These are phyloP conservation scores for Euura saliciscinereae DNA, from an alignment of 1,140 invertebrate genomes.

Conservation along the genomic window DNA sequence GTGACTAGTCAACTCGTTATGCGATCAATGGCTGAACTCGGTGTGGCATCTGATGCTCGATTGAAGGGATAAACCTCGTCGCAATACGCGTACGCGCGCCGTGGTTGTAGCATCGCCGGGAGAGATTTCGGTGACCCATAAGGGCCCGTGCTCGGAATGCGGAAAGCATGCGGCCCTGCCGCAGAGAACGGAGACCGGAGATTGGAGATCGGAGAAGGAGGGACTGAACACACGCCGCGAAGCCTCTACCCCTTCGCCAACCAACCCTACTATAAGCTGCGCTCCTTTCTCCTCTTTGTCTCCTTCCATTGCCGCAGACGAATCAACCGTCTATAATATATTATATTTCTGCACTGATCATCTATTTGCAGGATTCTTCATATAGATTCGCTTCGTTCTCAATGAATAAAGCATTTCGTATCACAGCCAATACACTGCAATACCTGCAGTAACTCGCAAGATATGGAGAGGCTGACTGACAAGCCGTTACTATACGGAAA, in stretches of 20 bases:
- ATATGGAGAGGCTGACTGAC: neutral
- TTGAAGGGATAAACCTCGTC: neutral
- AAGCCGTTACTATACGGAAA: neutral
- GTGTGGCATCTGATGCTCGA: no score
- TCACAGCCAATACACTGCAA: no score
- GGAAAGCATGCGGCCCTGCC: conserved; percentile 42
- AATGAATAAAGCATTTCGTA: no score
- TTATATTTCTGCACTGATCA: neutral
- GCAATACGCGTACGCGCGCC: neutral
- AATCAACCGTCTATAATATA: neutral
- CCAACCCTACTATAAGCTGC: neutral
- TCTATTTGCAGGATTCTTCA: neutral
- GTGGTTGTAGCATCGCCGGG: neutral
- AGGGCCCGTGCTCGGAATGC: conserved; percentile 42
- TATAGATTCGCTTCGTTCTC: no score
- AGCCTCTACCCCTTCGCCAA: no score
- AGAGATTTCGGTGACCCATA: neutral
- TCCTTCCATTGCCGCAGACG: conserved; percentile 15
- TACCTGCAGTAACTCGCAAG: neutral
- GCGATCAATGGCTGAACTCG: no score
- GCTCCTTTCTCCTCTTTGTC: conserved; percentile 17
- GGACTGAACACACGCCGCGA: no score
- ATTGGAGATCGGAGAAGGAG: no score
- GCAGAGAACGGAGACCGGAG: conserved; percentile 32
- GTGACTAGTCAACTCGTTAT: no score